Conservation (phyloP, 2,113 vertebrate genomes). For the Oriolus oriolus region DNA sequence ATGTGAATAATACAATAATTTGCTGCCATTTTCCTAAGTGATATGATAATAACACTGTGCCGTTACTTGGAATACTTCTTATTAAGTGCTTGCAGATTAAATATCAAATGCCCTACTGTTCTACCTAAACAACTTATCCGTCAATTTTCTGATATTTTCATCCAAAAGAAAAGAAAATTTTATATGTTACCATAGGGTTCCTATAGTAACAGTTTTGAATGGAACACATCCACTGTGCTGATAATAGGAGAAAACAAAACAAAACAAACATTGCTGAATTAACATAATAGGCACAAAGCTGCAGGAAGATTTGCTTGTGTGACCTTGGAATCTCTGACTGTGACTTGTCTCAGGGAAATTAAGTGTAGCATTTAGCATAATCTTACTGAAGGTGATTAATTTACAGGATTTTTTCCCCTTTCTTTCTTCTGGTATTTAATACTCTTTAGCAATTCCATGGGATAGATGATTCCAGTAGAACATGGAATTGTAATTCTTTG, state of each 20-base stretch:
- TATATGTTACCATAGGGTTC: constrained; percentile 35
- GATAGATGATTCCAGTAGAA: neutral
- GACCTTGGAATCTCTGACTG: neutral
- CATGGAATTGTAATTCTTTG: neutral
- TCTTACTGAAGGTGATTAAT: neutral
- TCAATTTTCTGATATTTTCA: constrained; percentile 71
- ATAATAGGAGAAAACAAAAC: constrained; percentile 36
- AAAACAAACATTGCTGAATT: constrained; percentile 52
- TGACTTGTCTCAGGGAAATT: neutral
- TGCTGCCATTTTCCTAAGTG: constrained; percentile 66
- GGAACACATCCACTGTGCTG: neutral
- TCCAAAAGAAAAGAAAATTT: constrained; percentile 55
- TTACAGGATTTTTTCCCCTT: neutral
- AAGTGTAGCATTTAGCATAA: neutral
- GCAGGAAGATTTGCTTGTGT: neutral
- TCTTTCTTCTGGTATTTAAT: neutral
- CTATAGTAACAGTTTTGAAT: constrained; percentile 59
- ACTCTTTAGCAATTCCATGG: neutral
- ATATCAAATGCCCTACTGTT: constrained; percentile 66
- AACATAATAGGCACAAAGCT: neutral
- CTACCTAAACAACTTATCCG: constrained; percentile 66
- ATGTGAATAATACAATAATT: constrained; percentile 71
- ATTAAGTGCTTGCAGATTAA: constrained; percentile 63
- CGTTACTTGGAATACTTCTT: constrained; percentile 66
- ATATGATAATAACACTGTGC: constrained; percentile 64